These are phyloP conservation scores for Eumerus sabulonum DNA, from an alignment of 2,888 invertebrate genomes.

Conservation along the genomic window DNA sequence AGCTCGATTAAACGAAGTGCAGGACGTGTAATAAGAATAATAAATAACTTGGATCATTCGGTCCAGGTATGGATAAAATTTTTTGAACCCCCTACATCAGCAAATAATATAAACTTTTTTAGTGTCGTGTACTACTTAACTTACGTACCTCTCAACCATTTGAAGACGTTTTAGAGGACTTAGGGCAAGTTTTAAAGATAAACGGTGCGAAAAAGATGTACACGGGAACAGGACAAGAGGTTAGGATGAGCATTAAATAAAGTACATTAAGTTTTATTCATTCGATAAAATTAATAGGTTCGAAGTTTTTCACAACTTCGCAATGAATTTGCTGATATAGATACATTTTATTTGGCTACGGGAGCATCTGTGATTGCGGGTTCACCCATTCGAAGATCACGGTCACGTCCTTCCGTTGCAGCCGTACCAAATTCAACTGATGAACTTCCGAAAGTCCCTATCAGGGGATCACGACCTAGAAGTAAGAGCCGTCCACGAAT, in stretches of 20 bases:
- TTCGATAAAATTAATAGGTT: slow-evolving; percentile 82
- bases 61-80: slow-evolving; percentile 84
- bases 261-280: not conserved
- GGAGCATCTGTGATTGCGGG: slow-evolving; percentile 78
- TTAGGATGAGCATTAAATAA: slow-evolving; percentile 78
- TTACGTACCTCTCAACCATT: slow-evolving; percentile 95
- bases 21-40: slow-evolving; percentile 93
- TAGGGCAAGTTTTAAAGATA: slow-evolving; percentile 95
- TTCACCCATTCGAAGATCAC: slow-evolving; percentile 84
- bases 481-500: slow-evolving; percentile 93
- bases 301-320: slow-evolving; percentile 95
- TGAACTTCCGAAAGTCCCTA: slow-evolving; percentile 77
- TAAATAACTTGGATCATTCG: slow-evolving; percentile 95
- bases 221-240: slow-evolving; percentile 95
- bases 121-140: slow-evolving; percentile 95
- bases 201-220: slow-evolving; percentile 94
- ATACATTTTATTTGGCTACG: slow-evolving; percentile 89
- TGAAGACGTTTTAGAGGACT: slow-evolving; percentile 94
- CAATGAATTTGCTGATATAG: slow-evolving; percentile 94
- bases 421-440: slow-evolving; percentile 78
- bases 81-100: too few relatives aligned
- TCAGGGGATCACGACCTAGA: slow-evolving; percentile 82
- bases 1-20: slow-evolving; percentile 86
- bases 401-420: slow-evolving; percentile 82
- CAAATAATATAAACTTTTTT: slow-evolving; percentile 68